Conservation (phyloP, 2,113 vertebrate genomes). For the Stegostoma tigrinum region DNA sequence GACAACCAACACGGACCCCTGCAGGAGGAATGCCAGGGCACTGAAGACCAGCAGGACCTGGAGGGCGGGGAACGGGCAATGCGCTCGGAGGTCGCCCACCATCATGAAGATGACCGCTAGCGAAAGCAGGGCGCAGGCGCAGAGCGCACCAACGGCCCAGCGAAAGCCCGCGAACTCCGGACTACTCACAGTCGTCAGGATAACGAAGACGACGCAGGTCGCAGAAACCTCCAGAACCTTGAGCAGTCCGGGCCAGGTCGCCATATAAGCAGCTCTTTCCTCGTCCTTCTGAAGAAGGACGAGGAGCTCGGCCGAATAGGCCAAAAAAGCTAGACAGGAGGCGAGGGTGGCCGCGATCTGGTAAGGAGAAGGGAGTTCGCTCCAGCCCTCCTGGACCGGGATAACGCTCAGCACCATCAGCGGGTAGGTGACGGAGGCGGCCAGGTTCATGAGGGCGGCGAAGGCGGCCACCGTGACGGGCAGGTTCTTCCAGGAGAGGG, state of each 20-base stretch:
- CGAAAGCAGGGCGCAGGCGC: constrained; percentile 51
- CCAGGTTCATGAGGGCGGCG: constrained; percentile 51
- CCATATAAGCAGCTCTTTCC: constrained; percentile 58
- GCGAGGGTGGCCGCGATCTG: constrained; percentile 42
- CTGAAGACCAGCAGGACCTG: constrained; percentile 53
- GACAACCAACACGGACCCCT: constrained; percentile 50
- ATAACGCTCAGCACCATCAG: constrained; percentile 41
- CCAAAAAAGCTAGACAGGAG: constrained; percentile 51
- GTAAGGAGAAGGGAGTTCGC: background rate
- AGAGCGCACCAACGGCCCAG: constrained; percentile 43
- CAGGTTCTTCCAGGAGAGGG: constrained; percentile 66
- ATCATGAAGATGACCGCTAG: constrained; percentile 51
- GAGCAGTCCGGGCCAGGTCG: constrained; percentile 55
- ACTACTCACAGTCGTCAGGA: constrained; percentile 36
- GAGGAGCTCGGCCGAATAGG: constrained; percentile 51
- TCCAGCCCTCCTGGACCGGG: accelerated
- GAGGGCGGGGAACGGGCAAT: constrained; percentile 55
- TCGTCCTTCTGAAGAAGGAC: constrained; percentile 44
- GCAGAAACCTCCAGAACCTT: constrained; percentile 58
- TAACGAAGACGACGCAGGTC: constrained; percentile 49
- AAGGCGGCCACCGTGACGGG: constrained; percentile 50
- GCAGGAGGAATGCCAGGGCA: constrained; percentile 51
- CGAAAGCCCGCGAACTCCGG: constrained; percentile 31
- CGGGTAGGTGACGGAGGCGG: constrained; percentile 47
- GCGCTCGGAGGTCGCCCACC: constrained; percentile 53